phyloP scores from a whole-genome alignment of 1,140 invertebrate genomes.

The Drosophila ironensis region DNA sequence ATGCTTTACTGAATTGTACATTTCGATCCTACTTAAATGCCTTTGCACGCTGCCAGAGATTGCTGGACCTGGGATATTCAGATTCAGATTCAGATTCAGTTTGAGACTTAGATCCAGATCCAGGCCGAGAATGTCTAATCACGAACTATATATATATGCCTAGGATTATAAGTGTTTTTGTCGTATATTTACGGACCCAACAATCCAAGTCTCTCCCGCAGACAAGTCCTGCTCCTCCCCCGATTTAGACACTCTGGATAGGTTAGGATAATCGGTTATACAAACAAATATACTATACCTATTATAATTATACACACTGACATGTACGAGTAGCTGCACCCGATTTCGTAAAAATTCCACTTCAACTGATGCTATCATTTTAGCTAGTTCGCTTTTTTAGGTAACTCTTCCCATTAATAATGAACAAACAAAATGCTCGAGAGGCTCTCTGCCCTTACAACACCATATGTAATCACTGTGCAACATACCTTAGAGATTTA shows the following conservation, averaged over 20 bases:
- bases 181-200: neutral
- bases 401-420: neutral
- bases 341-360: slow-evolving; percentile 69
- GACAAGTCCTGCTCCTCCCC: slow-evolving; percentile 2
- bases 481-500: slow-evolving; percentile 44
- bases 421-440: slow-evolving; percentile 34
- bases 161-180: slow-evolving; percentile 34
- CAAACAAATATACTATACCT: neutral
- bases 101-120: neutral
- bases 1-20: slow-evolving; percentile 49
- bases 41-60: slow-evolving; percentile 34
- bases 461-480: slow-evolving; percentile 11
- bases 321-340: slow-evolving; percentile 42
- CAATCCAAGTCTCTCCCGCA: slow-evolving; percentile 8
- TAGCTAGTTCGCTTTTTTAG: slow-evolving; percentile 24
- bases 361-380: slow-evolving; percentile 19
- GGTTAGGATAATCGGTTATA: slow-evolving; percentile 31
- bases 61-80: neutral
- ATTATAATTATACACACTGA: slow-evolving; percentile 16
- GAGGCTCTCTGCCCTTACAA: slow-evolving; percentile 44
- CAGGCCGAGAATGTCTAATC: slow-evolving; percentile 15
- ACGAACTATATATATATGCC: slow-evolving; percentile 13
- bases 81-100: too few species aligned
- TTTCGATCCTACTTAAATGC: slow-evolving; percentile 46
- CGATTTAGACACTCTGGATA: slow-evolving; percentile 32